Base-by-base conservation (phyloP, 1,140 invertebrate species). In the Brachionus manjavacas region DNA sequence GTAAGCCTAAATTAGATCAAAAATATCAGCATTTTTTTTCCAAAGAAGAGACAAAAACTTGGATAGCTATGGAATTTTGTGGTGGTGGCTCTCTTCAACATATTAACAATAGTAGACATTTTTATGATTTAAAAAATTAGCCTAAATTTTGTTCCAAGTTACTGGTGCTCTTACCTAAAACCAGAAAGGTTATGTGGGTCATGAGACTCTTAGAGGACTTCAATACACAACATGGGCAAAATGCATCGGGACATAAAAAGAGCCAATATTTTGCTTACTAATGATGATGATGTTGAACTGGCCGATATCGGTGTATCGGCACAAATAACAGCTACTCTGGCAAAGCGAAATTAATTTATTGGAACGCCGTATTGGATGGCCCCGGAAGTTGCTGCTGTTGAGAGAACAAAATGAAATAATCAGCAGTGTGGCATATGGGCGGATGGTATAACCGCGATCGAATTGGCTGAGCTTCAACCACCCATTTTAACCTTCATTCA, bases 41-140 rank as follows among this genome's bases (percentile, higher is more conserved):
- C n/a, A 16, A 84, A 91, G 91, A 74, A 90, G 95, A 86, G 96
- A 98, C 88, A 97, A 97, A 90, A 91, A n/a, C 99, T 72, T 99
- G 97, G 97, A 99, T 99, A 87, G 97, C 96, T 87, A 99, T 99
- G 97, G 97, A 99, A 90, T 99, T 95, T 89, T 99, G 97, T 90
- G 96, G 96, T 20, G 97, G 97, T 66, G 96, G 96, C 43, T 98
- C 96, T 72, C 92, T 99, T 84, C 96, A 98, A 90, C 96, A 98
- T 89, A 95, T 95, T 87, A 96, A 96, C 91, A 94, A 95, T 87
- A 93, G 94, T 95, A 91, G 91, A 92, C 90, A 14, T 35, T 79
- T 55, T 80, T 85, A 16, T 70, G 6, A 14, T n/a, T 14, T 6
- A 83, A 84, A 41, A 52, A 20, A 20, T 23, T 16, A 49, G 3